Conservation (phyloP, 2,888 invertebrate species). For the Campoplex capitator region DNA sequence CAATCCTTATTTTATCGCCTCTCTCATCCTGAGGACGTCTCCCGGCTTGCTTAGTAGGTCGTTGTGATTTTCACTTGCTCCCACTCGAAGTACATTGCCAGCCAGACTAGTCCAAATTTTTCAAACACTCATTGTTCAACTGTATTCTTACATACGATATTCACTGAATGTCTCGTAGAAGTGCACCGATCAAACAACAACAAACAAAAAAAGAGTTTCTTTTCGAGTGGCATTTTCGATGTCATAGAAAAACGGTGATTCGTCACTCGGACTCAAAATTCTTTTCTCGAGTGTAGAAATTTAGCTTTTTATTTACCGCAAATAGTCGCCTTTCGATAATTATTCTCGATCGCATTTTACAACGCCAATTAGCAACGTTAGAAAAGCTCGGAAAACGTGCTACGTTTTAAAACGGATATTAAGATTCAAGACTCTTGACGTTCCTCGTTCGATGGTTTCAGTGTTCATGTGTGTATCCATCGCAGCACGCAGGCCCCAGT, state of each 20-base stretch:
- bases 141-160: background rate
- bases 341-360: background rate
- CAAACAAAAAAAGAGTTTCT: background rate
- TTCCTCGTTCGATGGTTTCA: background rate
- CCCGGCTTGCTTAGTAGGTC: constrained; percentile 84
- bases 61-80: constrained; percentile 73
- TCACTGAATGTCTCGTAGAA: constrained; percentile 54
- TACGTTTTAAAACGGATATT: background rate
- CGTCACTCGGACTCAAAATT: too few species aligned
- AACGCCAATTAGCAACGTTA: background rate
- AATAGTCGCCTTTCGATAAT: background rate
- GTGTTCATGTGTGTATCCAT: background rate
- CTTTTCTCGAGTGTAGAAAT: background rate
- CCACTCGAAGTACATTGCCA: constrained; percentile 34
- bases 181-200: background rate
- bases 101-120: background rate
- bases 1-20: constrained; percentile 78
- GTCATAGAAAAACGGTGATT: background rate
- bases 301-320: background rate
- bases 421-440: background rate
- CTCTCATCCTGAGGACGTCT: constrained; percentile 72
- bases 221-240: constrained; percentile 1
- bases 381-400: too few species aligned
- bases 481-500: background rate
- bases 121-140: constrained; percentile 13